phyloP scores from a whole-genome alignment of 2,888 invertebrate genomes.

The Tyria jacobaeae region DNA sequence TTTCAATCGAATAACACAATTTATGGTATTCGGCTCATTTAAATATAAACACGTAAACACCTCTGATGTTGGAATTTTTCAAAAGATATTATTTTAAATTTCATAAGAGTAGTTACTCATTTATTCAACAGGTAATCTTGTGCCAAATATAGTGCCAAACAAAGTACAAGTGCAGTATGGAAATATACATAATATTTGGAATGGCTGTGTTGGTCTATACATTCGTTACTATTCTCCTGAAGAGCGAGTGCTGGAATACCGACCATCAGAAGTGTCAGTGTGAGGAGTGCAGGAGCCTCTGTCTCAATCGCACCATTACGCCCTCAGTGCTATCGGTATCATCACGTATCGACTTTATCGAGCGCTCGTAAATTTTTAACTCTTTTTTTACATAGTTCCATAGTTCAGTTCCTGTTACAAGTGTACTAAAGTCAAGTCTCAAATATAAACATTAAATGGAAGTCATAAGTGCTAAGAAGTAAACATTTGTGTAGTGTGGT shows the following conservation, averaged over 20 bases:
- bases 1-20: constrained; percentile 37
- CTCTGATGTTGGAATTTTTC: constrained; percentile 48
- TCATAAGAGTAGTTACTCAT: not conserved
- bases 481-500: constrained; percentile 19
- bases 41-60: constrained; percentile 37
- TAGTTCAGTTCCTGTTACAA: constrained; percentile 24
- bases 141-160: constrained; percentile 58
- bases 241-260: constrained; percentile 71
- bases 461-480: constrained; percentile 2
- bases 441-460: not conserved
- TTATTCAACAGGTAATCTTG: constrained; percentile 39
- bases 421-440: constrained; percentile 10
- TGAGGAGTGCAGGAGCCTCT: constrained; percentile 74
- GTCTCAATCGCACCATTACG: constrained; percentile 52
- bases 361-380: constrained; percentile 51
- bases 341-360: constrained; percentile 64
- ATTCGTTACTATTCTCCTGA: constrained; percentile 65
- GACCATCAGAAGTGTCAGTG: constrained; percentile 73
- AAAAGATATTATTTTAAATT: not conserved
- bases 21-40: constrained; percentile 27
- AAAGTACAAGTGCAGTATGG: constrained; percentile 64
- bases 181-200: constrained; percentile 77
- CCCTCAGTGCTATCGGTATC: constrained; percentile 68
- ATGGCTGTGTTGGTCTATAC: constrained; percentile 77
- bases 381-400: constrained; percentile 11